Evolutionary conservation across 2,113 vertebrate genomes (phyloP).

Genomic region (Coregonus clupeaformis): DNA sequence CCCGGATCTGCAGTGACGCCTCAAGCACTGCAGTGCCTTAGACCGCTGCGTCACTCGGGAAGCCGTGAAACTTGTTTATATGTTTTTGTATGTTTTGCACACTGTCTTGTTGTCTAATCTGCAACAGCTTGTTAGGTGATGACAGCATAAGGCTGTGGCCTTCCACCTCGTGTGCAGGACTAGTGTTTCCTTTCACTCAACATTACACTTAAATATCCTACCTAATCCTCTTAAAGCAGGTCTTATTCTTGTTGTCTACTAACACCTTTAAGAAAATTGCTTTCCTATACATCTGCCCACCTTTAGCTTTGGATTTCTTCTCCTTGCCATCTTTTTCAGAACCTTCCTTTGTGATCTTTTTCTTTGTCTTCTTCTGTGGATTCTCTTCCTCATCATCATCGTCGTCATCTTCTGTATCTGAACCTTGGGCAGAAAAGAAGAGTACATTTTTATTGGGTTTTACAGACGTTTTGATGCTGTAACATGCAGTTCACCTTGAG

Average conservation of each 20-base stretch:
- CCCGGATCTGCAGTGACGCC: no score
- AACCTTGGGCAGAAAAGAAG: slow-evolving; percentile 38
- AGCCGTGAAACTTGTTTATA: no score
- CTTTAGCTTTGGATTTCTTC: slow-evolving; percentile 76
- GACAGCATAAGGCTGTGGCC: no score
- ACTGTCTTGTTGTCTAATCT: no score
- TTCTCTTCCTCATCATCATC: slow-evolving; percentile 62
- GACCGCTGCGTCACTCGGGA: no score
- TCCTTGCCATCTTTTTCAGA: slow-evolving; percentile 62
- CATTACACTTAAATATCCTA: slow-evolving; percentile 46
- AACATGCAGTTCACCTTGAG: background rate
- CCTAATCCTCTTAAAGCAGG: slow-evolving; percentile 45
- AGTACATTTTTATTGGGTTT: background rate
- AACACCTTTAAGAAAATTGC: background rate
- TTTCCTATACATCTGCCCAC: slow-evolving; percentile 32
- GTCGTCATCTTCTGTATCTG: slow-evolving; percentile 55
- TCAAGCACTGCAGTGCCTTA: no score
- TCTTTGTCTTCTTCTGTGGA: slow-evolving; percentile 74
- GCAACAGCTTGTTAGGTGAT: no score
- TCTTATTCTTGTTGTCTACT: slow-evolving; percentile 27
- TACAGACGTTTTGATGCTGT: background rate
- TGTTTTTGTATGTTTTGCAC: no score
- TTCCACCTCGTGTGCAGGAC: no score
- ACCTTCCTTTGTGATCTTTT: slow-evolving; percentile 67
- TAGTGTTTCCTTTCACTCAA: slow-evolving; percentile 15